phyloP scores from a whole-genome alignment of 2,888 invertebrate species.

The Thymelicus sylvestris region DNA sequence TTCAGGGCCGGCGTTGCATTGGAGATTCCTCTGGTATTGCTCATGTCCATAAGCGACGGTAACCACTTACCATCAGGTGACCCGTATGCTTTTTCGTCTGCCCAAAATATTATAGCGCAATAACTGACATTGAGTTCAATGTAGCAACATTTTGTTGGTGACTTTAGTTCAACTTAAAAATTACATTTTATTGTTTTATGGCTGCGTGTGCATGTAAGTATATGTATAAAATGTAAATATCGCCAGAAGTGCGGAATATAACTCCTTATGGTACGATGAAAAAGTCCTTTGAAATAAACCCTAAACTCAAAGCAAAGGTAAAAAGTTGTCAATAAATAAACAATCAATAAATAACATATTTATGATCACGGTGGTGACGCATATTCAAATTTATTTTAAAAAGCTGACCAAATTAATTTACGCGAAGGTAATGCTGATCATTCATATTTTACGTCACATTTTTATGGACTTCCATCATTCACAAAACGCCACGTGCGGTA shows the following conservation, averaged over 20 bases:
- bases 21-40: no score
- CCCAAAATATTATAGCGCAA: no score
- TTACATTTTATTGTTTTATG: no score
- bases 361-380: neutral
- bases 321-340: slow-evolving; percentile 1
- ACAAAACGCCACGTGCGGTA: slow-evolving; percentile 40
- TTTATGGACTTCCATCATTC: slow-evolving; percentile 30
- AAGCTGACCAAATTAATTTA: slow-evolving; percentile 43
- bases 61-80: no score
- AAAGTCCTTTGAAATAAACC: no score
- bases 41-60: no score
- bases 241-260: neutral
- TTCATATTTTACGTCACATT: slow-evolving; percentile 43
- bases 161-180: no score
- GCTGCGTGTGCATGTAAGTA: neutral
- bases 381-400: slow-evolving; percentile 39
- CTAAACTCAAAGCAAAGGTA: no score
- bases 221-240: neutral
- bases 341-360: neutral
- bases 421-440: slow-evolving; percentile 40
- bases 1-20: no score
- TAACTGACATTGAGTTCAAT: no score
- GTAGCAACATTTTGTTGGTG: no score
- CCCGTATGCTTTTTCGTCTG: no score
- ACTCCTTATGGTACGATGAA: neutral